These are phyloP conservation scores for Bergia puertoricense DNA, from an alignment of 92 coral and sea anemone species.

Conservation along the genomic window DNA sequence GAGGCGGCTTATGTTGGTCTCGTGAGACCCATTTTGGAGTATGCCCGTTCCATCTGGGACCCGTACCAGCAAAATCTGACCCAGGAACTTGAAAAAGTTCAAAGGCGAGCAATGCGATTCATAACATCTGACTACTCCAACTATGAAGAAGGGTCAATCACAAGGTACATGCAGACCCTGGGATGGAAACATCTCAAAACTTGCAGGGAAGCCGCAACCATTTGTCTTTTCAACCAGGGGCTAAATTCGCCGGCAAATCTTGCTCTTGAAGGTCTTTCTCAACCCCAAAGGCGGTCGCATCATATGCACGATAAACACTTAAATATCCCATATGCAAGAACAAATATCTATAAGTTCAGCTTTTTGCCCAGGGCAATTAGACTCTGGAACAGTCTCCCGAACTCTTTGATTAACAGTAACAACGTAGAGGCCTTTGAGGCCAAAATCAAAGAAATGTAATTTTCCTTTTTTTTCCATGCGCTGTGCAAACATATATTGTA, in stretches of 20 bases:
- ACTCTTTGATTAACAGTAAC: too few species aligned
- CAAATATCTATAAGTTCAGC: neutral
- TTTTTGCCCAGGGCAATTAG: neutral
- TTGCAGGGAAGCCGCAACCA: constrained; percentile 19
- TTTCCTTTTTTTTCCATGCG: too few species aligned
- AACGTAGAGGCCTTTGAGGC: too few species aligned
- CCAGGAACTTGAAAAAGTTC: constrained; percentile 11
- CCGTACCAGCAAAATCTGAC: constrained; percentile 11
- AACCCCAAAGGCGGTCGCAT: neutral
- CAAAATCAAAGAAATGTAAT: too few species aligned
- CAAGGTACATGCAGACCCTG: too few species aligned
- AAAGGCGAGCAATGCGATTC: constrained; percentile 13
- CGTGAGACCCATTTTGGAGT: constrained; percentile 1
- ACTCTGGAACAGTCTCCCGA: too few species aligned
- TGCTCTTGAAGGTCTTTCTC: too few species aligned
- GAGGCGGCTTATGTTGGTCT: constrained; percentile 30
- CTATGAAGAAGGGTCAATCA: neutral
- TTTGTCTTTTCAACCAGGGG: constrained; percentile 5
- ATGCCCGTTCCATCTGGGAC: constrained; percentile 27
- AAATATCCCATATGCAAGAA: neutral
- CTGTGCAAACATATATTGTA: too few species aligned
- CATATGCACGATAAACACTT: neutral
- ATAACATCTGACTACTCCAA: neutral
- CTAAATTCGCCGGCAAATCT: too few species aligned
- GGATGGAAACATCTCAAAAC: neutral